phyloP scores from a whole-genome alignment of 2,797 vertebrate genomes.

The Brotula barbata region DNA sequence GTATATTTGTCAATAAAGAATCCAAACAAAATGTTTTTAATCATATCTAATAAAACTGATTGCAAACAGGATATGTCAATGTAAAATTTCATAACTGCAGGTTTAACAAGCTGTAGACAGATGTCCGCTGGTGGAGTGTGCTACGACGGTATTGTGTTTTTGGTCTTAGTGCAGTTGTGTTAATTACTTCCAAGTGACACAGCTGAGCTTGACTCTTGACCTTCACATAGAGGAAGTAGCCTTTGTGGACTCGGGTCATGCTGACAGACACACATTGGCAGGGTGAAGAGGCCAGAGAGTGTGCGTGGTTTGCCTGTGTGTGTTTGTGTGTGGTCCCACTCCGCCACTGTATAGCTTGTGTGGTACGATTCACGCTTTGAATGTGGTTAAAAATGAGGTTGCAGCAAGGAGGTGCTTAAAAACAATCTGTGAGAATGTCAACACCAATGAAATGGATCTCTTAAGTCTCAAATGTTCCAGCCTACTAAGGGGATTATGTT shows the following conservation, averaged over 20 bases:
- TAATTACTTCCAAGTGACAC: conserved; percentile 65
- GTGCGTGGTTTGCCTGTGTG: neutral
- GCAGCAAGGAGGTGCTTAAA: conserved; percentile 39
- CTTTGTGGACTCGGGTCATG: conserved; percentile 42
- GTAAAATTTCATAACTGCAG: conserved; percentile 24
- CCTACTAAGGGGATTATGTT: conserved; percentile 57
- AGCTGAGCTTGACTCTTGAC: conserved; percentile 61
- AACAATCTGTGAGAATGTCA: conserved; percentile 59
- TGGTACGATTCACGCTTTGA: conserved; percentile 26
- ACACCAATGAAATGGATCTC: conserved; percentile 65
- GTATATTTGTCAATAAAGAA: too few species aligned
- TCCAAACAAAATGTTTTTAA: too few species aligned
- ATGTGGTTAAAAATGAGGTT: conserved; percentile 42
- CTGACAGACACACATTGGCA: conserved; percentile 39
- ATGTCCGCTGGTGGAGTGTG: neutral
- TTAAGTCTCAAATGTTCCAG: conserved; percentile 64
- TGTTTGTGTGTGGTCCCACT: conserved; percentile 12
- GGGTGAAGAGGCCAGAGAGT: neutral
- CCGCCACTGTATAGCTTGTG: conserved; percentile 11
- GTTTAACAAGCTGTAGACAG: conserved; percentile 19
- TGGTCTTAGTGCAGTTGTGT: conserved; percentile 46
- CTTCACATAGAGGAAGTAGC: conserved; percentile 54
- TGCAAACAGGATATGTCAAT: conserved; percentile 6
- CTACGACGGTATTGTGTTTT: conserved; percentile 9
- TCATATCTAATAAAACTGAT: conserved; percentile 50